Conservation (phyloP, 2,113 vertebrate species). For the Burhinus oedicnemus region DNA sequence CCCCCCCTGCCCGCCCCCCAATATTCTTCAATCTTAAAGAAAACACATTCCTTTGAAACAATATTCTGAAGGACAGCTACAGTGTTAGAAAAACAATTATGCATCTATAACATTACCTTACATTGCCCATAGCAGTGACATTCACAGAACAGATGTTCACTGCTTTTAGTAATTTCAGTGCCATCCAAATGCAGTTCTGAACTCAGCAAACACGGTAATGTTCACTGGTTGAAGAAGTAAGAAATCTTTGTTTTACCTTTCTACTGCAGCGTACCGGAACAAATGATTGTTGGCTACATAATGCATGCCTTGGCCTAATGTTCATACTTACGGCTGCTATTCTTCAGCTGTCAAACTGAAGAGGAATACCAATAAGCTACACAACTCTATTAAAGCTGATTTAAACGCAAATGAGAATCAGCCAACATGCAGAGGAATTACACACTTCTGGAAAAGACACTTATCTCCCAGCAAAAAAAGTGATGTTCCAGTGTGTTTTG, state of each 20-base stretch:
- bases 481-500: neutral
- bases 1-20: fast-evolving
- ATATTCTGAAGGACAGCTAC: neutral
- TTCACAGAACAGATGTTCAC: neutral
- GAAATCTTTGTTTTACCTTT: neutral
- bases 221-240: neutral
- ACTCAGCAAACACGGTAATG: neutral
- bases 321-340: neutral
- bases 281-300: neutral
- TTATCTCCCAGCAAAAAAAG: neutral
- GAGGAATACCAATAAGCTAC: neutral
- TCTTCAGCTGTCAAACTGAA: conserved; percentile 29
- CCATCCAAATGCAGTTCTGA: neutral
- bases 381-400: neutral
- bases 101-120: neutral
- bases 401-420: neutral
- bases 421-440: neutral
- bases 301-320: neutral
- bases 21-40: neutral
- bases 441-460: neutral
- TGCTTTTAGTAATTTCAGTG: neutral
- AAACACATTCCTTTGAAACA: neutral
- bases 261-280: neutral
- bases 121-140: neutral
- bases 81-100: neutral